Evolutionary conservation across 1,140 invertebrate genomes (phyloP).

Genomic region (Anastrepha obliqua): DNA sequence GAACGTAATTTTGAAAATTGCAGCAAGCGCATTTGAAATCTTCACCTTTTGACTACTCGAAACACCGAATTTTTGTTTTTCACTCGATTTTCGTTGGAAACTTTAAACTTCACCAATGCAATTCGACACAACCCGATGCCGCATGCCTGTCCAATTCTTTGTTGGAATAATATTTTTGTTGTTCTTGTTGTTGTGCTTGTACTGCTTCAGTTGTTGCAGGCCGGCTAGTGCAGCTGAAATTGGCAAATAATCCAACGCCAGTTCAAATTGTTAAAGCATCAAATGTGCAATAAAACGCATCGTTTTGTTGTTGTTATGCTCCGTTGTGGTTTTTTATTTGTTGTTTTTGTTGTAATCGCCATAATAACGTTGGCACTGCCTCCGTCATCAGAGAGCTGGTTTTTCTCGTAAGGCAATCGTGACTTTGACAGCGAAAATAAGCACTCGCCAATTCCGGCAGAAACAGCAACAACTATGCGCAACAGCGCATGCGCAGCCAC

Average conservation of each 20-base stretch:
- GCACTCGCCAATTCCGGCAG: neutral
- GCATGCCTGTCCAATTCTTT: too few species aligned
- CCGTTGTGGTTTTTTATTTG: neutral
- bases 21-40: neutral
- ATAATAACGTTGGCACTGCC: slow-evolving; percentile 15
- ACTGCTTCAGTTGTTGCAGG: neutral
- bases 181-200: too few species aligned
- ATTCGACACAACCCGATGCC: neutral
- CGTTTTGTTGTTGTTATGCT: neutral
- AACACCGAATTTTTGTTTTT: neutral
- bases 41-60: too few species aligned
- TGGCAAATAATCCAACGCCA: slow-evolving; percentile 15
- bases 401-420: slow-evolving; percentile 3
- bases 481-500: neutral
- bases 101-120: neutral
- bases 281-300: neutral
- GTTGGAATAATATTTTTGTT: too few species aligned
- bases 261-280: neutral
- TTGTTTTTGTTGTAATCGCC: neutral
- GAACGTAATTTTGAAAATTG: slow-evolving; percentile 4
- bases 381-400: neutral
- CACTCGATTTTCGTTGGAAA: neutral
- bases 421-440: slow-evolving; percentile 39
- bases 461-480: neutral
- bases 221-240: slow-evolving; percentile 16